A percentile compares a stretch with the other conserved stretches of the same genome.
Conservation (phyloP, 1,140 invertebrate species). For the Drosophila nannoptera region DNA sequence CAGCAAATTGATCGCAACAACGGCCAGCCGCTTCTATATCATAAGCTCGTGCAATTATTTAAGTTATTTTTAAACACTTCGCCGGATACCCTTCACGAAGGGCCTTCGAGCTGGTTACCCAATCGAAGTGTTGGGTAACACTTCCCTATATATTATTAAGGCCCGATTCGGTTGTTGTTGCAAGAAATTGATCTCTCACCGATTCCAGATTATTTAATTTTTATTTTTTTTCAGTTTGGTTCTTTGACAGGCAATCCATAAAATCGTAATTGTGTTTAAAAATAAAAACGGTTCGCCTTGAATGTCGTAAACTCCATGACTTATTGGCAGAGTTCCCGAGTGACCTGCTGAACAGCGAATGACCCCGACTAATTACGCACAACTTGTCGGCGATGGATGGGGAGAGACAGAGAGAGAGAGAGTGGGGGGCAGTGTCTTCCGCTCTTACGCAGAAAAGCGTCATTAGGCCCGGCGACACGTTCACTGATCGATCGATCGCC, state of each 20-base stretch:
- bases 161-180: too few relatives aligned
- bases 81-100: conserved; percentile 18
- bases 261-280: conserved; percentile 10
- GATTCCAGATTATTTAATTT: too few relatives aligned
- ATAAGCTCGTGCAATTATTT: conserved; percentile 54
- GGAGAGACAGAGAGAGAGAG: too few relatives aligned
- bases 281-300: conserved; percentile 2
- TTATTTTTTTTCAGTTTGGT: background rate
- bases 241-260: conserved; percentile 12
- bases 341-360: conserved; percentile 22
- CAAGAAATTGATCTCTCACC: too few relatives aligned
- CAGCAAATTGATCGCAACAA: conserved; percentile 46
- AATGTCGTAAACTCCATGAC: conserved; percentile 26
- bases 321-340: conserved; percentile 28
- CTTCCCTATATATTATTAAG: too few relatives aligned
- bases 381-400: conserved; percentile 29
- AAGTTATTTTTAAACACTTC: conserved; percentile 45
- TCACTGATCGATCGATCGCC: conserved; percentile 63
- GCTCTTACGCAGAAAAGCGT: conserved; percentile 54
- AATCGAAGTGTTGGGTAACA: too few relatives aligned
- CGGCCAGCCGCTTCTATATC: conserved; percentile 19
- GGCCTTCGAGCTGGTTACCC: conserved; percentile 13
- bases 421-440: conserved; percentile 30
- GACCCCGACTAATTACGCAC: conserved; percentile 28
- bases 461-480: conserved; percentile 70